A percentile compares a stretch with the other conserved stretches of the same genome.
Evolutionary conservation across 2,113 vertebrate genomes (phyloP).

Genomic region (Ptyas mucosa): DNA sequence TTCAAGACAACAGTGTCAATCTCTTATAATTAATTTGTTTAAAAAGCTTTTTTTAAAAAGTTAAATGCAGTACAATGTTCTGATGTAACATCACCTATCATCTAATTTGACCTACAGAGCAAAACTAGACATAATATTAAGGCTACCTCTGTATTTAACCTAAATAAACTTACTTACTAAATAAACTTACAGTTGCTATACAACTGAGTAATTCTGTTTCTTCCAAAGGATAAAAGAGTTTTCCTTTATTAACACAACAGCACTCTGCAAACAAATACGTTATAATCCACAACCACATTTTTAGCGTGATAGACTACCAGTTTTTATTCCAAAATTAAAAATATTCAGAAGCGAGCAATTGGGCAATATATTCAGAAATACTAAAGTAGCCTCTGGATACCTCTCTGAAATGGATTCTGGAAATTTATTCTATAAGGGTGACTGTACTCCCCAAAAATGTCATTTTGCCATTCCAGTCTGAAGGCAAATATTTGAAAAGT

Average conservation of each 20-base stretch:
- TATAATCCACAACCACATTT: neutral
- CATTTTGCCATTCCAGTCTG: neutral
- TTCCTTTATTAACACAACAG: neutral
- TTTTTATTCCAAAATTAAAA: neutral
- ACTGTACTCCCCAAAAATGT: neutral
- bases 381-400: neutral
- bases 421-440: neutral
- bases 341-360: neutral
- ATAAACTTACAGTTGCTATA: too few species aligned
- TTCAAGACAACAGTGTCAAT: neutral
- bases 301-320: neutral
- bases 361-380: neutral
- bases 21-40: neutral
- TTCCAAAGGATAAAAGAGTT: neutral
- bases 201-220: neutral
- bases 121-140: neutral
- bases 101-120: neutral
- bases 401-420: neutral
- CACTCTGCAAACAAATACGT: neutral
- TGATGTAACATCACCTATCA: neutral
- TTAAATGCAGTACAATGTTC: neutral
- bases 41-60: neutral
- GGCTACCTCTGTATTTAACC: neutral
- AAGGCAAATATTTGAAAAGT: neutral
- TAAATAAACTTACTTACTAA: neutral